phyloP scores from a whole-genome alignment of 2,888 invertebrate species.

The Entomobrya multifasciata region DNA sequence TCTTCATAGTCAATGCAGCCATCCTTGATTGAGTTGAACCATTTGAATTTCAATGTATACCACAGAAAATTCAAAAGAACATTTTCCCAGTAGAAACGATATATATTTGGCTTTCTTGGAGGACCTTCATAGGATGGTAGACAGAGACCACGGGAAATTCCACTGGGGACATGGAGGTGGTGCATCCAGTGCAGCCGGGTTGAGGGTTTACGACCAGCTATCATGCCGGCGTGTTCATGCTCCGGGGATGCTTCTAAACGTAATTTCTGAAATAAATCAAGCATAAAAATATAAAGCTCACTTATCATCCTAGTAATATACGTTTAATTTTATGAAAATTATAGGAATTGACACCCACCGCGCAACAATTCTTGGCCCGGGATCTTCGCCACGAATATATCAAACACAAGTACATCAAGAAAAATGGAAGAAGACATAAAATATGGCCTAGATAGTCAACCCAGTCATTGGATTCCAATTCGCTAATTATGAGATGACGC shows the following conservation, averaged over 20 bases:
- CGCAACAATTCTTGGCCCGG: not conserved
- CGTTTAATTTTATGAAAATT: too few relatives aligned
- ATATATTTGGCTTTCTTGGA: not conserved
- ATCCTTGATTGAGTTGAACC: not conserved
- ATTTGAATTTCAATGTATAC: not conserved
- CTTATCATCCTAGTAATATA: not conserved
- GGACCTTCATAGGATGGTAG: not conserved
- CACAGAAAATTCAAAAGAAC: not conserved
- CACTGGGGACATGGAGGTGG: conserved; percentile 8
- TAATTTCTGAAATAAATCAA: conserved; percentile 12
- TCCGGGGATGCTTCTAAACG: conserved; percentile 11
- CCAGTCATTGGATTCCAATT: too few relatives aligned
- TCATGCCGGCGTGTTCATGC: conserved; percentile 1
- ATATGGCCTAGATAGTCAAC: too few relatives aligned
- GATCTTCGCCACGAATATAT: not conserved
- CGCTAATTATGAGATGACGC: too few relatives aligned
- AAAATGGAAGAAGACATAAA: not conserved
- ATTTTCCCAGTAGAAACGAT: not conserved
- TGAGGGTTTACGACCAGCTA: not conserved
- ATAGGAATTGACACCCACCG: not conserved
- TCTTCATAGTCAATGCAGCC: not conserved
- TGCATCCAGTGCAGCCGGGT: conserved; percentile 46
- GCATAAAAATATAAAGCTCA: not conserved
- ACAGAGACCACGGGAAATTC: conserved; percentile 12
- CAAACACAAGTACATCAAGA: not conserved